Evolutionary conservation across 2,797 vertebrate species (phyloP).

Genomic region (Hybognathus amarus): DNA sequence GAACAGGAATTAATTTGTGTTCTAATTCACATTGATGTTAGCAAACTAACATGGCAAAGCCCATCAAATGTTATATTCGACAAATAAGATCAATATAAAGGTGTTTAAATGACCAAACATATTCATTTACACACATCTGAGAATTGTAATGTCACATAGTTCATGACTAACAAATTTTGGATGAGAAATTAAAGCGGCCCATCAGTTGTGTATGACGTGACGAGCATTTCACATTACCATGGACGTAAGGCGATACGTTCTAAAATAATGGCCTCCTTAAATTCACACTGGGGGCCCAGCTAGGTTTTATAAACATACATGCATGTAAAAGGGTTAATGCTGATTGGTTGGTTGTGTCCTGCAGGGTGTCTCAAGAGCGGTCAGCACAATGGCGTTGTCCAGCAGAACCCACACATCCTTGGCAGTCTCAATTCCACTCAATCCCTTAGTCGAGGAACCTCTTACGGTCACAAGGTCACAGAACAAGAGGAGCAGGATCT

Average conservation of each 20-base stretch:
- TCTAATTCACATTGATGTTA: neutral
- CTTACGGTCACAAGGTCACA: constrained; percentile 82
- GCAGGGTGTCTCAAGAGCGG: constrained; percentile 74
- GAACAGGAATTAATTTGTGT: neutral
- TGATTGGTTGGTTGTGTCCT: neutral
- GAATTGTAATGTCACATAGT: neutral
- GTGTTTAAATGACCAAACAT: neutral
- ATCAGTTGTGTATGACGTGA: neutral
- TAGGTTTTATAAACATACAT: neutral
- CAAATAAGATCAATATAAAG: neutral
- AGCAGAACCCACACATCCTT: constrained; percentile 80
- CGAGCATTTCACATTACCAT: neutral
- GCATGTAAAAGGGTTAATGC: neutral
- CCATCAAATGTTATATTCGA: neutral
- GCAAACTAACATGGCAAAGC: neutral
- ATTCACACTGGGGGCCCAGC: neutral
- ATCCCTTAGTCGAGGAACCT: constrained; percentile 81
- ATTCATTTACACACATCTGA: neutral
- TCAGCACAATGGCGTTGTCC: constrained; percentile 80
- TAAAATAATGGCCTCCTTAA: too few relatives aligned
- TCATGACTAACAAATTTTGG: neutral
- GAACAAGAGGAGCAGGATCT: constrained; percentile 89
- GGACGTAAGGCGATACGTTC: neutral
- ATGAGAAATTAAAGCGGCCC: neutral
- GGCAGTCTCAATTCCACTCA: constrained; percentile 76